Evolutionary conservation across 2,888 invertebrate species (phyloP), one percentile per base, ranked within the genome.

Genomic region (Uropetala carovei): DNA sequence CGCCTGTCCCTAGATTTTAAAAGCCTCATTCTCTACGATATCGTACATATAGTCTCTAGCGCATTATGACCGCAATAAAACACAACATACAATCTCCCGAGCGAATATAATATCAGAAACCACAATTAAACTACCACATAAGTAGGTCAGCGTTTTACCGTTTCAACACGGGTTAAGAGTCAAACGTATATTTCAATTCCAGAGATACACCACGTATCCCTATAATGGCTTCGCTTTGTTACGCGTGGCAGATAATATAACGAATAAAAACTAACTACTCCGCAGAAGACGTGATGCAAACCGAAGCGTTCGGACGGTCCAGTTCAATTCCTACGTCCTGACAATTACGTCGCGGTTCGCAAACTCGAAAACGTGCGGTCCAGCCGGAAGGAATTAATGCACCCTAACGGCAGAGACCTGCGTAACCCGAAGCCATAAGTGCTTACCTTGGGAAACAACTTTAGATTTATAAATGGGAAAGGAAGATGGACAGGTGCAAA

Each of bases 401-500:
- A 30, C 64, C 30, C 43, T 13, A 43, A 64, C 43, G 43, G 83
- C 18, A 5, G 56, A 83, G n/a, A 60, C 22, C 30, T 59, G 86
- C 30, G 89, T 43, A 64, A 89, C 27, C 64, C 43, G 30, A 89
- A 89, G 60, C 60, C 43, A 64, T 89, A 64, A 68, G 43, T 22
- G 89, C 68, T 89, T 68, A n/a, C 43, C 60, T 89, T 18, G 89
- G 60, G 86, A 27, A 27, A 22, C n/a, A 27, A 22, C n/a, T 8
- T 27, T n/a, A 30, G 89, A 89, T 89, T 89, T 56, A 64, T 64
- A 68, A 64, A 60, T 30, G 60, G 86, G 30, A 27, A 30, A 10
- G 10, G n/a, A 43, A 89, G 60, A 89, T 58, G 64, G 60, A 64
- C 89, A 89, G 89, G 89, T 89, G 89, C 89, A 64, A 86, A 89